Conservation (phyloP, 2,113 vertebrate genomes). For the Stomatorhinus ivindoensis region DNA sequence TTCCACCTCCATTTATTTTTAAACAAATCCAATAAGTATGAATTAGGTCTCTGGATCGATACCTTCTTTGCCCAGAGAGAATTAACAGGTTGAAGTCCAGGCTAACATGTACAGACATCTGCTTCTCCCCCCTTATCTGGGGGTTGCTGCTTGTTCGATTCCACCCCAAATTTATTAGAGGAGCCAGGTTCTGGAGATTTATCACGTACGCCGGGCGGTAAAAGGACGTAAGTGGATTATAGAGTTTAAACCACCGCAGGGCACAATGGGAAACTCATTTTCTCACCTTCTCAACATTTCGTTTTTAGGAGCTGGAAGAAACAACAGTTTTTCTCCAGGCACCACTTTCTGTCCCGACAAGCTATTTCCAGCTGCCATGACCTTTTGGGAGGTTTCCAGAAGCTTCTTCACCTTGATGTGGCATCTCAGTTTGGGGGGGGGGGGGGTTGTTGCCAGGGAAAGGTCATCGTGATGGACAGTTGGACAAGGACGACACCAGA, state of each 20-base stretch:
- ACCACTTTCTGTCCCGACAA: neutral
- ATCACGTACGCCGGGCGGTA: neutral
- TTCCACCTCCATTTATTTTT: neutral
- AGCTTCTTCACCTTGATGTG: neutral
- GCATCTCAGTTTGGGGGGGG: neutral
- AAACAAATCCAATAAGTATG: neutral
- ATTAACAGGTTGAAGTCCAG: neutral
- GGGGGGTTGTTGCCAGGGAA: neutral
- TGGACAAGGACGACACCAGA: neutral
- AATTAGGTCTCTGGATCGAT: neutral
- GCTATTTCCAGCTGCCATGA: neutral
- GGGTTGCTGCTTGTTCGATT: neutral
- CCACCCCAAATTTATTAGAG: neutral
- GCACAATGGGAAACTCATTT: neutral
- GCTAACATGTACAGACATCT: neutral
- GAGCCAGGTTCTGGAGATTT: neutral
- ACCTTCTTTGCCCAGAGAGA: neutral
- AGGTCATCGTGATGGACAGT: neutral
- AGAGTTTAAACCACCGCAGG: neutral
- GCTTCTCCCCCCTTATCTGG: neutral
- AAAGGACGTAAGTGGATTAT: neutral
- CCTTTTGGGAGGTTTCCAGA: neutral
- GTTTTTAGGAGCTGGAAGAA: neutral
- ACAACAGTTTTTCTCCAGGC: neutral
- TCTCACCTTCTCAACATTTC: neutral